Percentiles rank a stretch among this genome's conserved stretches.
These are phyloP conservation scores for Etia nguti DNA, from an alignment of 2,113 vertebrate genomes.

Conservation along the genomic window DNA sequence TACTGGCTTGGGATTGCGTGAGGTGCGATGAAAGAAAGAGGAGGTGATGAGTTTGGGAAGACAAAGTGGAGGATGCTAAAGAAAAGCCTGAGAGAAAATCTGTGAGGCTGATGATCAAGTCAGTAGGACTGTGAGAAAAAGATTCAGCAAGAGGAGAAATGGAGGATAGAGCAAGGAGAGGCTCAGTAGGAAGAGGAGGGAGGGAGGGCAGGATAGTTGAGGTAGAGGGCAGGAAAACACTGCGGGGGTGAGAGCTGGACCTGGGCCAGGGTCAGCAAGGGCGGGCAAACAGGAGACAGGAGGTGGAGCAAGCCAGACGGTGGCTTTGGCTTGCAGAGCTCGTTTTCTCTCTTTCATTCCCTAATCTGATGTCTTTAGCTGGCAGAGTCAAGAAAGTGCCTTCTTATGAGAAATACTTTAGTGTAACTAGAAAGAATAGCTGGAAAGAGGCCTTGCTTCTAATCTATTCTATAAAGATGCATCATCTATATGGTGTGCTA, in stretches of 20 bases:
- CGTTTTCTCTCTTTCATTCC: neutral
- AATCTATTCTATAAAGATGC: neutral
- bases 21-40: neutral
- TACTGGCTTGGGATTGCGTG: slow-evolving; percentile 12
- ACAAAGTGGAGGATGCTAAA: neutral
- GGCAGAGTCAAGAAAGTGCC: neutral
- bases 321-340: neutral
- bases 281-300: neutral
- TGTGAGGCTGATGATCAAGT: neutral
- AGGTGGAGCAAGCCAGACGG: neutral
- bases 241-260: slow-evolving; percentile 47
- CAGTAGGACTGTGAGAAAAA: neutral
- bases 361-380: neutral
- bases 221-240: slow-evolving; percentile 55
- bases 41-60: neutral
- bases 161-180: neutral
- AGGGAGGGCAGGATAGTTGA: slow-evolving; percentile 23
- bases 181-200: slow-evolving; percentile 8
- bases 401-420: neutral
- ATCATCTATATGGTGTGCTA: neutral
- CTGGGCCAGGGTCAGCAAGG: slow-evolving; percentile 46
- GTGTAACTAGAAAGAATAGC: neutral
- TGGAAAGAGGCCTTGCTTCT: neutral
- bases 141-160: neutral
- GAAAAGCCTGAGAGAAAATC: neutral